These are phyloP conservation scores for Diogma glabrata DNA, from an alignment of 2,888 invertebrate genomes.

Conservation along the genomic window DNA sequence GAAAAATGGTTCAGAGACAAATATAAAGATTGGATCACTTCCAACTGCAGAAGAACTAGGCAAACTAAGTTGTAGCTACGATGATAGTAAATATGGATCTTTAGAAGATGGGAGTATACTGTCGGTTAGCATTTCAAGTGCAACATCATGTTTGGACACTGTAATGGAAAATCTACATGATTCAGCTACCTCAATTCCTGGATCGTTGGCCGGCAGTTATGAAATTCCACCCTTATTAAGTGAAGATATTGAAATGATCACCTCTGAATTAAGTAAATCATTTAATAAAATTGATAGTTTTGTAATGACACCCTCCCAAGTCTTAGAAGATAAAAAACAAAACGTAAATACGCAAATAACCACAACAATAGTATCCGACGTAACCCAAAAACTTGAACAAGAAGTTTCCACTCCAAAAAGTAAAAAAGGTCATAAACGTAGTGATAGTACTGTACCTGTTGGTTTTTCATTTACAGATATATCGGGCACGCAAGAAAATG, in stretches of 20 bases:
- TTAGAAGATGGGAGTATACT: slow-evolving; percentile 46
- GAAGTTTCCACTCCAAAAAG: slow-evolving; percentile 24
- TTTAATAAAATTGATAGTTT: slow-evolving; percentile 16
- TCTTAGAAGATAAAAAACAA: slow-evolving; percentile 21
- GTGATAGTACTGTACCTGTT: slow-evolving; percentile 39
- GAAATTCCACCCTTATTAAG: slow-evolving; percentile 22
- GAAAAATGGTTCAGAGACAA: slow-evolving; percentile 34
- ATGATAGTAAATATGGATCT: slow-evolving; percentile 41
- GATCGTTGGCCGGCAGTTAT: slow-evolving; percentile 33
- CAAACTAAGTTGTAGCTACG: slow-evolving; percentile 23
- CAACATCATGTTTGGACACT: slow-evolving; percentile 41
- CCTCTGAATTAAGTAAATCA: slow-evolving; percentile 8
- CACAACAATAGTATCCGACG: slow-evolving; percentile 23
- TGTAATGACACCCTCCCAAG: slow-evolving; percentile 25
- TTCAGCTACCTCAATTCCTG: slow-evolving; percentile 32
- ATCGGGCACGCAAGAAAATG: too few species aligned
- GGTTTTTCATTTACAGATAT: slow-evolving; percentile 23
- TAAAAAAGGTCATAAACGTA: slow-evolving; percentile 42
- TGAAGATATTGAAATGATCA: slow-evolving; percentile 20
- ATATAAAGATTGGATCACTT: slow-evolving; percentile 39
- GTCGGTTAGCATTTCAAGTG: slow-evolving; percentile 46
- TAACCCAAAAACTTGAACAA: slow-evolving; percentile 19
- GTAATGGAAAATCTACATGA: slow-evolving; percentile 31
- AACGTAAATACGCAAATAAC: slow-evolving; percentile 22
- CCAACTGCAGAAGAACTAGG: slow-evolving; percentile 31